phyloP scores from a whole-genome alignment of 1,140 invertebrate species.

The Drosophila azteca region DNA sequence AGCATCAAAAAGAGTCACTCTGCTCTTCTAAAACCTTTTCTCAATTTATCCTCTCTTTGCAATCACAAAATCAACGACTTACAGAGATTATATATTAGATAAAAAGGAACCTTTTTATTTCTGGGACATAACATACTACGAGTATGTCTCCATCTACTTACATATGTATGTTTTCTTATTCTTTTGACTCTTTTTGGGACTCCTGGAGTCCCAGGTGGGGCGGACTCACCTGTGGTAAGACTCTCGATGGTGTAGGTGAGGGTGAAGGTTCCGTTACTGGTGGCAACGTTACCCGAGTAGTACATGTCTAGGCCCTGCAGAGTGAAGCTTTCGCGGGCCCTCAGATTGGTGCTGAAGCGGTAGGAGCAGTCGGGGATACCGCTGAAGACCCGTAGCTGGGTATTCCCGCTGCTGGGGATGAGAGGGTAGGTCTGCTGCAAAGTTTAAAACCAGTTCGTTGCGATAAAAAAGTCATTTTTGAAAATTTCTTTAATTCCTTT shows the following conservation, averaged over 20 bases:
- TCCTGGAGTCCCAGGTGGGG: no score
- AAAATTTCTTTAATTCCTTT: no score
- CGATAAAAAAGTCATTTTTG: no score
- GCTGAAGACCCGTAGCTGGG: slow-evolving; percentile 90
- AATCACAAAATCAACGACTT: no score
- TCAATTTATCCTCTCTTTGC: not conserved
- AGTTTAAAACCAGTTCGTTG: not conserved
- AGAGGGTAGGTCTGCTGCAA: slow-evolving; percentile 86
- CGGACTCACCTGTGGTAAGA: slow-evolving; percentile 42
- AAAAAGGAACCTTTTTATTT: no score
- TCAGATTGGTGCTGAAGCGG: slow-evolving; percentile 52
- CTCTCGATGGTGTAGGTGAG: slow-evolving; percentile 54
- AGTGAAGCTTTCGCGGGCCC: slow-evolving; percentile 35
- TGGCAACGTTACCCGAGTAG: slow-evolving; percentile 63
- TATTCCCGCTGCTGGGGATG: slow-evolving; percentile 85
- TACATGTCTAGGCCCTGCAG: slow-evolving; percentile 75
- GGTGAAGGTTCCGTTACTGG: slow-evolving; percentile 43
- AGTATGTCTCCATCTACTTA: no score
- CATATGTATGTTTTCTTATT: no score
- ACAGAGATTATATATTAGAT: no score
- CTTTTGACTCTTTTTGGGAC: no score
- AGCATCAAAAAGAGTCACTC: no score
- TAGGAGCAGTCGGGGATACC: slow-evolving; percentile 84
- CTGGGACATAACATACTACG: no score
- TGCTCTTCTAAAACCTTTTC: not conserved